Evolutionary conservation across 2,797 vertebrate species (phyloP), one percentile per base, ranked within the genome.

Genomic region (Syngnathus acus): DNA sequence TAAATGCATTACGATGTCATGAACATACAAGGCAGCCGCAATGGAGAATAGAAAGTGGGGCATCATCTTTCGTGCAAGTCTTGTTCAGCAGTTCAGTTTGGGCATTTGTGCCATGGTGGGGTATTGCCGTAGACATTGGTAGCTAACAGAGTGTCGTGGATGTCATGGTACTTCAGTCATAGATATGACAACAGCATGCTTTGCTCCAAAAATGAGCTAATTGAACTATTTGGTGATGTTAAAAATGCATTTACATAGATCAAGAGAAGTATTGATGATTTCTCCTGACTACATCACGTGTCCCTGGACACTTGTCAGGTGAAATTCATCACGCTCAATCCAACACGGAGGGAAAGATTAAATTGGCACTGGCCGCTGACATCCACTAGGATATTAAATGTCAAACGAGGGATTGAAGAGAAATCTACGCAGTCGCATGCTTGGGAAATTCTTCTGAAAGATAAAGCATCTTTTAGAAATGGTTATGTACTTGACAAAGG

Each of bases 21-120:
- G 4, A 9, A 32, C 62, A 32, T 21, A 54, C 57, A 62, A 61
- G 57, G 43, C 70, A 74, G 74, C 69, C 67, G 70, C 62, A 50
- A 32, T 43, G 69, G 42, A 43, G 13, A 10, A 4, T 43, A 43
- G 10, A 43, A 43, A 43, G 10, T 43, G 42, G 42, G 11, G 3
- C 43, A 45, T 45, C 4, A 4, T 45, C 43, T 45, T 1, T 45
- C 13, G 14, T 45, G 43, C 11, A 45, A 45, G 43, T 14, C 13
- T 45, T 14, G 43, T 14, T 43, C 4, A 43, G 42, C 10, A 43
- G 13, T n/a, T n/a, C n/a, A n/a, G 42, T 43, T 45, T 45, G 43
- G 43, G 3, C 11, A 45, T 45, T 45, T 45, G 43, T 5, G 43
- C 43, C 43, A 13, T 45, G 10, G 42, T 9, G 42, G 42, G 10